phyloP scores from a whole-genome alignment of 2,113 vertebrate species.

The Oncorhynchus mykiss region DNA sequence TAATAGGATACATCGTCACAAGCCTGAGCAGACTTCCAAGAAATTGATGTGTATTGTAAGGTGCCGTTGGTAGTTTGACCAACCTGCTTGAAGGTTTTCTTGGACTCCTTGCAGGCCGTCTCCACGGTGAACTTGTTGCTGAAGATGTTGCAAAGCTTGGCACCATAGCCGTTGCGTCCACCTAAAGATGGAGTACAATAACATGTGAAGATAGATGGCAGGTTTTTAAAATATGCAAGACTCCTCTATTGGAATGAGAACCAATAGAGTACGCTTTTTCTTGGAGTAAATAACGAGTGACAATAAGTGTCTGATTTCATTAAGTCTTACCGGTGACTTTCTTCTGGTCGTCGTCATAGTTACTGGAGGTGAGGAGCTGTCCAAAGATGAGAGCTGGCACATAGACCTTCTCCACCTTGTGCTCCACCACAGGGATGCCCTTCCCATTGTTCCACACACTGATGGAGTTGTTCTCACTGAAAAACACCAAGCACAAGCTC shows the following conservation, averaged over 20 bases:
- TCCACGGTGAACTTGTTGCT: constrained; percentile 96
- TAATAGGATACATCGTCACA: too few species aligned
- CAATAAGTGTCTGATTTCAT: too few species aligned
- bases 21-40: background rate
- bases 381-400: constrained; percentile 99
- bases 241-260: too few species aligned
- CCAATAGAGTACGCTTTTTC: too few species aligned
- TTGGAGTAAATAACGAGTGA: too few species aligned
- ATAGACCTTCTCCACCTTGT: constrained; percentile 96
- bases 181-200: constrained; percentile 65
- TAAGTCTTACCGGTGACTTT: constrained; percentile 92
- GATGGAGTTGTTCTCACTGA: constrained; percentile 92
- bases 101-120: constrained; percentile 91
- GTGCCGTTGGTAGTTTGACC: background rate
- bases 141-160: constrained; percentile 98
- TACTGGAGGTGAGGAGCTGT: constrained; percentile 96
- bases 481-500: background rate
- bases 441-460: constrained; percentile 98
- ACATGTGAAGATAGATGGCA: background rate
- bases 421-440: constrained; percentile 95
- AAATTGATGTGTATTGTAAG: background rate
- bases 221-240: background rate
- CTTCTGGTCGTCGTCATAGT: constrained; percentile 94
- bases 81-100: constrained; percentile 90
- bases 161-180: constrained; percentile 98